These are phyloP conservation scores for Cricetomys ansorgei DNA, from an alignment of 2,113 vertebrate species.

Conservation along the genomic window DNA sequence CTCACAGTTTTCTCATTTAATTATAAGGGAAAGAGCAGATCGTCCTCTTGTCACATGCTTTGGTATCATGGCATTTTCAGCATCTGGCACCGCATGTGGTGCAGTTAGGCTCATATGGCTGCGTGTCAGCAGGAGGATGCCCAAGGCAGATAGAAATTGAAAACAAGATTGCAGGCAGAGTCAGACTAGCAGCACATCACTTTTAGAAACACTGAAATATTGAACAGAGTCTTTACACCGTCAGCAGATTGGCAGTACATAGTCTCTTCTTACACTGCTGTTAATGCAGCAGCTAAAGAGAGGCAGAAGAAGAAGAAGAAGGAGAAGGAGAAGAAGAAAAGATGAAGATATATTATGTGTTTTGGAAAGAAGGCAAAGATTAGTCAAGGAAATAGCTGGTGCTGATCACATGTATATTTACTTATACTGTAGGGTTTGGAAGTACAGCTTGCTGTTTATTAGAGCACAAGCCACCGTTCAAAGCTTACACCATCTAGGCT, in stretches of 20 bases:
- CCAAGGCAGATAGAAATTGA: slow-evolving; percentile 60
- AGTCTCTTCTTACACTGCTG: slow-evolving; percentile 12
- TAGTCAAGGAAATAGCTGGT: neutral
- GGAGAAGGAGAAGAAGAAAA: neutral
- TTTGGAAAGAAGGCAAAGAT: slow-evolving; percentile 32
- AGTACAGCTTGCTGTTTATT: neutral
- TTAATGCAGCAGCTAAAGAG: slow-evolving; percentile 20
- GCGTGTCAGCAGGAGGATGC: slow-evolving; percentile 17
- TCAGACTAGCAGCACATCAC: slow-evolving; percentile 12
- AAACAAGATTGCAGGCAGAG: slow-evolving; percentile 56
- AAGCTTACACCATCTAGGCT: neutral
- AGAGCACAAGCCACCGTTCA: neutral
- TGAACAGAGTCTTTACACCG: slow-evolving; percentile 31
- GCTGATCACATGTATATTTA: neutral
- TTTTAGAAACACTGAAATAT: slow-evolving; percentile 68
- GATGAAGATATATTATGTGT: neutral
- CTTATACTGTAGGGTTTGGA: slow-evolving; percentile 18
- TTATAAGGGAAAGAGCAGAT: slow-evolving; percentile 58
- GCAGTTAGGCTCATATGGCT: slow-evolving; percentile 1
- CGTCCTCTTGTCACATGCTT: slow-evolving; percentile 6
- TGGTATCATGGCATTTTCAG: slow-evolving; percentile 39
- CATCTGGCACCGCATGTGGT: slow-evolving; percentile 41
- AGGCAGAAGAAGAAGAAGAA: neutral
- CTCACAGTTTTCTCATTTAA: slow-evolving; percentile 54
- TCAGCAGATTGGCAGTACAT: slow-evolving; percentile 9